Conservation (phyloP, 2,113 vertebrate species). For the Edolisoma coerulescens region DNA sequence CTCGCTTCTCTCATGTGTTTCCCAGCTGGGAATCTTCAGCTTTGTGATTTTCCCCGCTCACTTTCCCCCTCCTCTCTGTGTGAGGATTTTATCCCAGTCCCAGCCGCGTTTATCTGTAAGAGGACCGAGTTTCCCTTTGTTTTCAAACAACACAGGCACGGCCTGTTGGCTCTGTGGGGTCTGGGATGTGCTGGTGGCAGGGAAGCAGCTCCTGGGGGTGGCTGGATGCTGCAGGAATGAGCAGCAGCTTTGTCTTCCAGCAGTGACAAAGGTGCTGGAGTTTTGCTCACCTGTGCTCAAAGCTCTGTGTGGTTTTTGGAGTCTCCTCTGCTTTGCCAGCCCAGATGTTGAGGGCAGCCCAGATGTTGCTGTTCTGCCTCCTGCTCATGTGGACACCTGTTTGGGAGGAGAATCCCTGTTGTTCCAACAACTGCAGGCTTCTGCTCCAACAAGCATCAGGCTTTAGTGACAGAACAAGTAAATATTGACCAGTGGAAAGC, state of each 20-base stretch:
- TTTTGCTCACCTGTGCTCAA: neutral
- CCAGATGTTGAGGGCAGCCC: neutral
- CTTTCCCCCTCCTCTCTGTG: neutral
- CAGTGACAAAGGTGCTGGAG: neutral
- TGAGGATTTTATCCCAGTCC: neutral
- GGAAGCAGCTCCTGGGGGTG: neutral
- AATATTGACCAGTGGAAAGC: constrained; percentile 46
- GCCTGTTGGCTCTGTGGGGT: neutral
- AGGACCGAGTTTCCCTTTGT: neutral
- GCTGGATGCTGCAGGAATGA: neutral
- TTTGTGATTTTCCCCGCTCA: neutral
- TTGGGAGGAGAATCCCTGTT: neutral
- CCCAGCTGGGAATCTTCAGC: neutral
- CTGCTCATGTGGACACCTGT: neutral
- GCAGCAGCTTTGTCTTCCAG: neutral
- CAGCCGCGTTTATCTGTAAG: neutral
- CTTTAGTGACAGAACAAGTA: constrained; percentile 27
- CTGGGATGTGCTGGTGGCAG: neutral
- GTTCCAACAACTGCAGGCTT: neutral
- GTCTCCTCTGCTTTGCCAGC: neutral
- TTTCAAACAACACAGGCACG: neutral
- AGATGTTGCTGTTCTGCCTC: neutral
- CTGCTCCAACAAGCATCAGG: neutral
- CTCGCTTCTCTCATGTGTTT: neutral
- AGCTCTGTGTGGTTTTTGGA: neutral